Base-by-base conservation (phyloP, 2,888 invertebrate species). In the Leptothorax acervorum region DNA sequence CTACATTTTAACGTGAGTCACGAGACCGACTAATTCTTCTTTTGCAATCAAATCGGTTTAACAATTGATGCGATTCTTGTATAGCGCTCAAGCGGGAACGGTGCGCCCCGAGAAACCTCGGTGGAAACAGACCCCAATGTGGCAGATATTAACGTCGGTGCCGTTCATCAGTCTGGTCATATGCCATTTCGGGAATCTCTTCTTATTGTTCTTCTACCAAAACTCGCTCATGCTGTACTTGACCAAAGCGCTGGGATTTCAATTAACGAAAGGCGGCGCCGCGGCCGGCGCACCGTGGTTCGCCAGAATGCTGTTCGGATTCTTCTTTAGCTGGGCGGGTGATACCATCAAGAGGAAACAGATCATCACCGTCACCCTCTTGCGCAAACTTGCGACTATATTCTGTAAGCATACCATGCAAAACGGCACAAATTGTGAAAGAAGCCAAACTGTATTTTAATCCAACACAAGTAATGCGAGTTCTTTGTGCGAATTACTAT, bases 211-310 rank as follows among this genome's bases (percentile, higher is more conserved):
- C 94, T 97, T 97, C 92, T 96, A 97, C 71, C 96, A 97, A 95
- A 97, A 97, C 0, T 97, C 97, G 55, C 97, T 97, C 65, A 97
- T 97, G 8, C 97, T 97, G 90, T 97, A 97, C 92, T 96, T 97
- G 91, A 97, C 97, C 62, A 97, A 97, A 89, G 96, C 97, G 0
- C 94, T 97, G 65, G 97, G 97, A 8, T 97, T 97, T 92, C 96
- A 97, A 91, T 92, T 97, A 28, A 95, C 96, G 0, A 96, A 97
- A 51, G 97, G 97, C 12, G 97, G 97, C 23, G 95, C 96, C 1
- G 95, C 97, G 65, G 96, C 97, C 2, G 96, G 97, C 2, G 92
- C 97, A 71, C 97, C 97, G 0, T 97, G 97, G 93, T 95, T 97
- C 28, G 97, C 96, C 0, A 96, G 97, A 87, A 95, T 97, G 90